Conservation (phyloP, 2,797 vertebrate species). For the Graptemys geographica region DNA sequence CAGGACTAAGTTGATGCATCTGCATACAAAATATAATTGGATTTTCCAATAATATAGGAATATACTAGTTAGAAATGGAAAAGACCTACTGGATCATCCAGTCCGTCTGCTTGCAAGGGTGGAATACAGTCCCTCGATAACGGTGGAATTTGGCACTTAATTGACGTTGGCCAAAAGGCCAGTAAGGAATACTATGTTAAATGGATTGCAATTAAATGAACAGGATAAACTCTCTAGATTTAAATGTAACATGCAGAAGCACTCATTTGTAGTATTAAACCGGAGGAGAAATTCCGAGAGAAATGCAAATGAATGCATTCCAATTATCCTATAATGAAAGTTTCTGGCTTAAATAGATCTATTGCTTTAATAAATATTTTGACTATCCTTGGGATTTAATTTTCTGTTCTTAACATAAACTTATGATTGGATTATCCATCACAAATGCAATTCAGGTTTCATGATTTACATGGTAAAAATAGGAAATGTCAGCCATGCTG, state of each 20-base stretch:
- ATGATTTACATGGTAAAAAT: background rate
- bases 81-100: background rate
- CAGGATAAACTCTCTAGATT: background rate
- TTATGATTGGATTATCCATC: slow-evolving; percentile 15
- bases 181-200: background rate
- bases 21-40: background rate
- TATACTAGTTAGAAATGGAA: background rate
- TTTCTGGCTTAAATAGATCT: slow-evolving; percentile 18
- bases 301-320: slow-evolving; percentile 40
- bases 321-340: background rate
- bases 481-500: background rate
- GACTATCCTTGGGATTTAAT: slow-evolving; percentile 2
- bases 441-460: background rate
- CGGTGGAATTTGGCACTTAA: background rate
- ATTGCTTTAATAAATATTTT: slow-evolving; percentile 58
- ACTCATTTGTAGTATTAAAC: background rate
- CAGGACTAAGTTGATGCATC: background rate
- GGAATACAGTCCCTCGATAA: background rate
- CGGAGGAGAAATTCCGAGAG: background rate
- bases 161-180: background rate
- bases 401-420: slow-evolving; percentile 13
- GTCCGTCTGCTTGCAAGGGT: background rate
- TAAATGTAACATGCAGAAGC: background rate
- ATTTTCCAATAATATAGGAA: slow-evolving; percentile 6
- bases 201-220: background rate